Base-by-base conservation (phyloP, 1,140 invertebrate genomes). In the Dufourea novaeangliae region DNA sequence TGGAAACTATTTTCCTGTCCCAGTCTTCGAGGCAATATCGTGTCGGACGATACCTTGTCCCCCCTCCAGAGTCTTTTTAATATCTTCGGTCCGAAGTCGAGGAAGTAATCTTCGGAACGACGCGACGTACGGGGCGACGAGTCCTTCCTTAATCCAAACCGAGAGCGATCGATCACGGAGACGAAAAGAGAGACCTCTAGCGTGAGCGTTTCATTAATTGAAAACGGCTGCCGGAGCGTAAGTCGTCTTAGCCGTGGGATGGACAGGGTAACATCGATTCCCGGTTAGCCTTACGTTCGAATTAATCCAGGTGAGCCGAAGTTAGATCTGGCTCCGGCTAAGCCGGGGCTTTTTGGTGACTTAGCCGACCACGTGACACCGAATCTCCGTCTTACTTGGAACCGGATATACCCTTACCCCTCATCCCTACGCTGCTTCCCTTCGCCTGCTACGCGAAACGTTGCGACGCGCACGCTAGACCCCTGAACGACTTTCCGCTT, bases 251-350 rank as follows among this genome's bases (percentile, higher is more conserved):
- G 77, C 56, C 56, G 61, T 17, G 25, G 25, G 50, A 63, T 50
- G 46, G 57, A 61, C 52, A 34, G 56, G 57, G 54, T 74, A 72
- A 77, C 83, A 82, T 66, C 79, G 83, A 79, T 85, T 84, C 78
- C 67, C 64, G 83, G 72, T 85, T 75, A 82, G 81, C 80, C 81
- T 80, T 74, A 81, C 69, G 83, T 83, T 79, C 68, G 74, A 82
- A 87, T 87, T 87, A 87, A 86, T 87, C 85, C 86, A 85, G 79
- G 76, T 81, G 83, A 87, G 85, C 76, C 80, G 44, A 83, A 87
- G 80, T 85, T 84, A 79, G 80, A 81, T 79, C 84, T 77, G 62
- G 67, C 50, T 67, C 56, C 56, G 63, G 77, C 81, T 87, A 87
- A 87, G 86, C 85, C 78, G 22, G n/a, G 78, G 83, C 81, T 87